Base-by-base conservation (phyloP, 2,888 invertebrate genomes). In the Leptopilina myrica region DNA sequence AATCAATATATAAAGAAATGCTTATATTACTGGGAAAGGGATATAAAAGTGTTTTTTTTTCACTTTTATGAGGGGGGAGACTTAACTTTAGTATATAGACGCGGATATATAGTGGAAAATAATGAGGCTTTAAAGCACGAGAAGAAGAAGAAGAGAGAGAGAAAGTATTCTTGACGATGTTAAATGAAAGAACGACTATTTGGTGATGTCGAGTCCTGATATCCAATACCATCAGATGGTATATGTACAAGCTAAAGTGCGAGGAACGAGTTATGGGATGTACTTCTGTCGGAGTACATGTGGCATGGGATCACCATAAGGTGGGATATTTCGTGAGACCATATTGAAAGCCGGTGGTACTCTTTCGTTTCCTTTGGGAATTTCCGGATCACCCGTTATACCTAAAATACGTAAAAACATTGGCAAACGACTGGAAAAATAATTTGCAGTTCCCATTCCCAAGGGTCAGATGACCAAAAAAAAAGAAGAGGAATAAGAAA, bases 231-330 rank as follows among this genome's bases (percentile, higher is more conserved):
- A 88, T 89, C 88, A 87, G 86, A 83, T 83, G 80, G 79, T 80
- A 80, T 82, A 83, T 78, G 82, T 78, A 81, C 80, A 79, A 81
- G 85, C 83, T 84, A 87, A 89, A 89, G 86, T 84, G 86, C 84
- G 86, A 77, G 83, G 83, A 79, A 82, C 86, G 88, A 90, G 88
- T 91, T 91, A 91, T 89, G 87, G 86, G 83, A 43, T 83, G 87
- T 89, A 86, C 85, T 87, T 86, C 84, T 82, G 81, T 81, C 84
- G 85, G 85, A 83, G 84, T 86, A 85, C 87, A 87, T 89, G 87
- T 87, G 87, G 86, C 87, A 86, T 87, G 88, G 90, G 91, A 91
- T 91, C 90, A 91, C 90, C 91, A 91, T 91, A 91, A 91, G 90
- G 88, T 89, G 89, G 91, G 90, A 91, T 91, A 90, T 89, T 88